Conservation (phyloP, 2,113 vertebrate species). For the rat (Rattus norvegicus) region DNA sequence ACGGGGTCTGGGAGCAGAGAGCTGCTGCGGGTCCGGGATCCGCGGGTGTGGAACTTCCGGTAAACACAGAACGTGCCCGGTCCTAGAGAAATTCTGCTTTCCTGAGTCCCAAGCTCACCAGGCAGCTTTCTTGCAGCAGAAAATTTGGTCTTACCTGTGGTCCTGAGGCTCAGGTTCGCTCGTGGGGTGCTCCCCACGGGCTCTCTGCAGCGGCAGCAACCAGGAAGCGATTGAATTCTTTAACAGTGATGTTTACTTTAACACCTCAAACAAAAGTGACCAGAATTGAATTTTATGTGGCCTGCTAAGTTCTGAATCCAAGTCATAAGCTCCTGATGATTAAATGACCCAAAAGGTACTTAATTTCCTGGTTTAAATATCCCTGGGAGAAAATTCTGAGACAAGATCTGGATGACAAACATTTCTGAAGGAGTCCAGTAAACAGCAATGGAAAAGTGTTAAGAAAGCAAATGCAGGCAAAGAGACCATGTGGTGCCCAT, state of each 20-base stretch:
- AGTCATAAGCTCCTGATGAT: not conserved
- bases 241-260: constrained; percentile 9
- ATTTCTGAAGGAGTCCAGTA: not conserved
- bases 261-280: not conserved
- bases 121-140: too few species aligned
- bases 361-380: not conserved
- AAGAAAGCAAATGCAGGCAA: not conserved
- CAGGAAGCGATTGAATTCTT: too few species aligned
- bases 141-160: too few species aligned
- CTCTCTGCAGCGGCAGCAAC: too few species aligned
- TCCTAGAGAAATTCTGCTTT: too few species aligned
- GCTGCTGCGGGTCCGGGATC: too few species aligned
- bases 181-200: too few species aligned
- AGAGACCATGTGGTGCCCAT: not conserved
- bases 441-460: not conserved
- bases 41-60: too few species aligned
- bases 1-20: too few species aligned
- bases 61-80: too few species aligned
- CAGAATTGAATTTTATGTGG: not conserved
- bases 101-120: too few species aligned
- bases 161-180: too few species aligned
- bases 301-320: not conserved
- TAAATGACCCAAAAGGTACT: not conserved
- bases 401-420: not conserved
- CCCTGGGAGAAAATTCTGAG: not conserved